Evolutionary conservation across 2,113 vertebrate genomes (phyloP), one percentile per base, ranked within the genome.

Genomic region (Cheirogaleus medius): DNA sequence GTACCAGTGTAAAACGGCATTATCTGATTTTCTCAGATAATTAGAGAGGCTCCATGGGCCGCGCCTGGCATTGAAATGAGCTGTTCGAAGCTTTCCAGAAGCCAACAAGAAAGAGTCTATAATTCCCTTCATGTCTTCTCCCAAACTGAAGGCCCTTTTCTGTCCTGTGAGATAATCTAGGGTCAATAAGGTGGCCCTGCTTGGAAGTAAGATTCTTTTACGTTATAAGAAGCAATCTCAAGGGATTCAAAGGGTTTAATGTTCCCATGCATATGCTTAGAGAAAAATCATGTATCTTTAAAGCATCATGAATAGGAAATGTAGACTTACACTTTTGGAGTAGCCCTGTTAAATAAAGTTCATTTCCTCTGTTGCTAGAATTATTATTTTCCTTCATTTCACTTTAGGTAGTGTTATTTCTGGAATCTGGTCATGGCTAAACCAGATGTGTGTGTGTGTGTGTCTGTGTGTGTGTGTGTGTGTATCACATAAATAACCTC

Each of bases 21-120:
- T 64, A 58, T 86, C 91, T 81, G 17, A 37, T 89, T 92, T 86
- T 39, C 47, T 78, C n/a, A 10, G 39, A 88, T 92, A 85, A 90
- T 63, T 9, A 92, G 71, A 89, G 42, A 84, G 11, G 44, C 32
- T 63, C 6, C 13, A 63, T 39, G 29, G 6, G 2, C 32, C n/a
- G 20, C 25, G 15, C 42, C 42, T 1, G 12, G 29, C n/a, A 49
- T 27, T 68, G 86, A 42, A 74, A 88, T 49, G 32, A 39, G 84
- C 64, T 37, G 10, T 87, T 76, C 12, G 17, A 42, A 94, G 91
- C 42, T 94, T 89, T 78, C 49, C 60, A 92, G 89, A 92, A 54
- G 58, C 29, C 54, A 95, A 47, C 11, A 78, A 58, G 11, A 91
- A 58, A 76, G 27, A 82, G 47, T 73, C n/a, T 44, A n/a, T 39